A percentile compares a stretch with the other conserved stretches of the same genome.
phyloP scores from a whole-genome alignment of 2,797 vertebrate species.

The Pogonophryne albipinna region DNA sequence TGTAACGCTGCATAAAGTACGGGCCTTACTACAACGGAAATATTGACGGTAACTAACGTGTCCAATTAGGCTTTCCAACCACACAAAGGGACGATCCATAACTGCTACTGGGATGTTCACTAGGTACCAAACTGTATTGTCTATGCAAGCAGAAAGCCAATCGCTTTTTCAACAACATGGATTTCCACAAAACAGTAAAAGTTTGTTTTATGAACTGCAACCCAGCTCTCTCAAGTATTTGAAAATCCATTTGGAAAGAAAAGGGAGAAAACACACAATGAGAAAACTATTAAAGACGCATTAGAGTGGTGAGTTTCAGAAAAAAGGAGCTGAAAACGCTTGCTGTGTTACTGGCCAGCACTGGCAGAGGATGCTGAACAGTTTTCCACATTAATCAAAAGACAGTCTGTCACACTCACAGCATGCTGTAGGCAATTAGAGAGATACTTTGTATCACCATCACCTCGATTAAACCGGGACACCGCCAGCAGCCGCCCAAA shows the following conservation, averaged over 20 bases:
- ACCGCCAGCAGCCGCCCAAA: constrained; percentile 60
- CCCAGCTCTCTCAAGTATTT: constrained; percentile 44
- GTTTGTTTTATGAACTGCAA: constrained; percentile 53
- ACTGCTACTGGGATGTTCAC: constrained; percentile 36
- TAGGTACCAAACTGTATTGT: constrained; percentile 25
- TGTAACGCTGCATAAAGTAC: not conserved
- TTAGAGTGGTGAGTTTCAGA: constrained; percentile 47
- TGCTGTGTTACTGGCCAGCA: constrained; percentile 48
- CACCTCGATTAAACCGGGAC: constrained; percentile 63
- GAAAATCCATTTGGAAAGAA: constrained; percentile 69
- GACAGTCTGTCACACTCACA: constrained; percentile 62
- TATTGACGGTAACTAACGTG: constrained; percentile 23
- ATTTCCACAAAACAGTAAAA: constrained; percentile 52
- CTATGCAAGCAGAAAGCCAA: constrained; percentile 30
- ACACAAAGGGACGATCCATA: constrained; percentile 33
- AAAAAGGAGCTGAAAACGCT: constrained; percentile 63
- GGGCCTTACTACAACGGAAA: not conserved
- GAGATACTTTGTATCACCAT: constrained; percentile 65
- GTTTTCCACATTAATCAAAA: constrained; percentile 80
- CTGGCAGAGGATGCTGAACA: constrained; percentile 54
- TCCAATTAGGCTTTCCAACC: constrained; percentile 49
- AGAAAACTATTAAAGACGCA: constrained; percentile 73
- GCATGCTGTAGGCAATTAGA: constrained; percentile 68
- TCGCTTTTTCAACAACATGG: constrained; percentile 37
- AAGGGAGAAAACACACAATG: constrained; percentile 44